Evolutionary conservation across 2,888 invertebrate species (phyloP), one percentile per base, ranked within the genome.

Genomic region (Synanthedon tipuliformis): DNA sequence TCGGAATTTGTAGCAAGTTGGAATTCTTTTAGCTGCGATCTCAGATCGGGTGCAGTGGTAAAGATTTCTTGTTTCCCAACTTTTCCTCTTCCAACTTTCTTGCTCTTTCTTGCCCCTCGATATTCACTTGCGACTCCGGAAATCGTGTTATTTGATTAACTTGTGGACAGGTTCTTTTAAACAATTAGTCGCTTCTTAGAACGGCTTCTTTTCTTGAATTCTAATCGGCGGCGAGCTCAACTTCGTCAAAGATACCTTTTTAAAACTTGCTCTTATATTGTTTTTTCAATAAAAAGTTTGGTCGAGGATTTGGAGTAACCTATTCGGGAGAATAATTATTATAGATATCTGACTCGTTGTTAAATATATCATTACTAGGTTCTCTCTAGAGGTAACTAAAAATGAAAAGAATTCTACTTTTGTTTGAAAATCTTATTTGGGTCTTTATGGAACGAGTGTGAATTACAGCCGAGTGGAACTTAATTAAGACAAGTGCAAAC

Each of bases 101-200:
- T 49, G 49, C 49, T 16, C 18, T 23, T 16, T 34, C 50, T 53
- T 56, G 51, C 48, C 34, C 41, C 27, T 64, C 68, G 67, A 75
- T 79, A 80, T 81, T 81, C 81, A 79, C 76, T 81, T 64, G 70
- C 66, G 69, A 65, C 63, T 64, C 65, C 62, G 61, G 74, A 78
- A 82, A 83, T 77, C 73, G 72, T 69, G 73, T 81, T 81, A 78
- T 68, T 71, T 69, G 72, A 78, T 78, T 75, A 80, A 75, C 78
- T 78, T 73, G 75, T 72, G 75, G 77, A 81, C 78, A 78, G 75
- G 71, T 73, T 71, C 72, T 71, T 73, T 80, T 73, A 76, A 73
- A 75, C 75, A 78, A 82, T 82, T 80, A 79, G 67, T 70, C 65
- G 67, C 73, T 76, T 75, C 75, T 71, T 78, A 73, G 70, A 71